Evolutionary conservation across 2,113 vertebrate species (phyloP).

Genomic region (Caretta caretta): DNA sequence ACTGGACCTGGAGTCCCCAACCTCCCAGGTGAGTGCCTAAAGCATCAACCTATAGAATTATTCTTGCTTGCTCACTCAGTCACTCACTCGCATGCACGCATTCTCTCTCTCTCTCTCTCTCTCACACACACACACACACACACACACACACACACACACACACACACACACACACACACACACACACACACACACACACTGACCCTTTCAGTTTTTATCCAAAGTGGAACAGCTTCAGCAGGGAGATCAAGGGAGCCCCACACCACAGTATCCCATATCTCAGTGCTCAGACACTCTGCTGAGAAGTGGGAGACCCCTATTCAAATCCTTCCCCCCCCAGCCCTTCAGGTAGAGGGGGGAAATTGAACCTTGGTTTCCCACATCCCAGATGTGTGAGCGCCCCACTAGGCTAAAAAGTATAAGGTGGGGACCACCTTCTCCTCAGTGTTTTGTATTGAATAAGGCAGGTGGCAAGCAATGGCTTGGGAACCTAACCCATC

Average conservation of each 20-base stretch:
- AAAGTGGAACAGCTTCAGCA: neutral
- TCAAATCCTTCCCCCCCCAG: neutral
- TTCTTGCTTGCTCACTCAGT: neutral
- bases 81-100: neutral
- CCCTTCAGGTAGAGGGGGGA: too few species aligned
- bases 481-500: neutral
- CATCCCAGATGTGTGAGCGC: neutral
- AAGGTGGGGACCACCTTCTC: neutral
- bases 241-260: neutral
- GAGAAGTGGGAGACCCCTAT: neutral
- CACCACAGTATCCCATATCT: neutral
- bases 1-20: neutral
- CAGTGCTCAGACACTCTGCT: neutral
- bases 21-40: neutral
- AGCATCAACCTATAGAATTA: neutral
- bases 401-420: neutral
- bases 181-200: neutral
- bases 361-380: neutral
- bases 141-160: too few species aligned
- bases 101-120: neutral
- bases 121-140: too few species aligned
- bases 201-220: neutral
- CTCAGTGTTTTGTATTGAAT: neutral
- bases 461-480: neutral
- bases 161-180: too few species aligned